A percentile compares a stretch with the other conserved stretches of the same genome.
phyloP scores from a whole-genome alignment of 2,888 invertebrate genomes.

The Drosophila birchii region DNA sequence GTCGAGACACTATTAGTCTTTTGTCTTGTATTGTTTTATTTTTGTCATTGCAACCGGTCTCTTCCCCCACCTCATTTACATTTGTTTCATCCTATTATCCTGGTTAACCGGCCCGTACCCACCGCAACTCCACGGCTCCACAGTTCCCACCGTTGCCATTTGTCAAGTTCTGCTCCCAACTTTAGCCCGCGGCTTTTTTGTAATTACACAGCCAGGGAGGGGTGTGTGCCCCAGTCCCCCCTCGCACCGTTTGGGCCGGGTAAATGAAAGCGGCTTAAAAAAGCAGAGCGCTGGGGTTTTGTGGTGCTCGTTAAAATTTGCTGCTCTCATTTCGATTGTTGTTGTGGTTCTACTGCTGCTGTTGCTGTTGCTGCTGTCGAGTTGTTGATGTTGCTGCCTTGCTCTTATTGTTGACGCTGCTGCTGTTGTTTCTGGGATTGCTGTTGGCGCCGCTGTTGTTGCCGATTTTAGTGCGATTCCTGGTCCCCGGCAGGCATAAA shows the following conservation, averaged over 20 bases:
- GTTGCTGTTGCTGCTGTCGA: conserved; percentile 46
- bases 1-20: background rate
- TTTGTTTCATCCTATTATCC: conserved; percentile 79
- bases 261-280: conserved; percentile 62
- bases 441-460: conserved; percentile 48
- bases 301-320: conserved; percentile 78
- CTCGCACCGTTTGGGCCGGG: background rate
- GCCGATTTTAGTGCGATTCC: conserved; percentile 48
- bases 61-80: conserved; percentile 63
- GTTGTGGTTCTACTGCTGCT: conserved; percentile 25
- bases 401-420: conserved; percentile 25
- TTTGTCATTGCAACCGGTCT: conserved; percentile 7
- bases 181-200: conserved; percentile 68
- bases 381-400: conserved; percentile 18
- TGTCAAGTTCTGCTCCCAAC: conserved; percentile 71
- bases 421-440: conserved; percentile 35
- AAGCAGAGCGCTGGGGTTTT: conserved; percentile 71
- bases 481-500: conserved; percentile 36
- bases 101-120: conserved; percentile 70
- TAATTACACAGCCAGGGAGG: conserved; percentile 67
- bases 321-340: conserved; percentile 78
- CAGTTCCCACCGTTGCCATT: conserved; percentile 54
- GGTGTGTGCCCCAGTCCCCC: background rate
- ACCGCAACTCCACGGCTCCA: conserved; percentile 15
- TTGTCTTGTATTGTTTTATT: background rate